Conservation (phyloP, 2,797 vertebrate genomes). For the Ciconia nigra region DNA sequence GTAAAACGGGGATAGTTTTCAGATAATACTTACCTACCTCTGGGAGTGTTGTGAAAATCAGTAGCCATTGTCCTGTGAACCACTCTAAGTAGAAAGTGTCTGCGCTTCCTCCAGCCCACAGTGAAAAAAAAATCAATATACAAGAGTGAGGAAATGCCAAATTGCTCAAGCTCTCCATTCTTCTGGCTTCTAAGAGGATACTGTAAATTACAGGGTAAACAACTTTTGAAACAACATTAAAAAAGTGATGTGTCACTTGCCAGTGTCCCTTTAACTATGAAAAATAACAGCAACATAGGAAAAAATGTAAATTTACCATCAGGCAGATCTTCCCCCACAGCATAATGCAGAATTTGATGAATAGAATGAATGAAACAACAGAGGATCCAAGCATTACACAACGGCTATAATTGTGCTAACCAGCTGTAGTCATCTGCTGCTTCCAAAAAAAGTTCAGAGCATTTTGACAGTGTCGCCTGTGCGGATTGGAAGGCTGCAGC, state of each 20-base stretch:
- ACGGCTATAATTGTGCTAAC: constrained; percentile 64
- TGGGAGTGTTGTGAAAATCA: not conserved
- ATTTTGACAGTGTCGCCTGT: constrained; percentile 50
- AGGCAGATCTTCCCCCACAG: constrained; percentile 24
- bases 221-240: not conserved
- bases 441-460: constrained; percentile 63
- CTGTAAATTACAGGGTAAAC: constrained; percentile 50
- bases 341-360: constrained; percentile 42
- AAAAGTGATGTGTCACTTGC: constrained; percentile 50
- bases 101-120: not conserved
- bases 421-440: constrained; percentile 69
- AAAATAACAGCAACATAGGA: constrained; percentile 37
- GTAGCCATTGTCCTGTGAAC: not conserved
- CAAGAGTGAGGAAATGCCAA: constrained; percentile 1
- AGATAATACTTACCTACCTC: not conserved
- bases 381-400: constrained; percentile 65
- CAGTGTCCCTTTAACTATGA: constrained; percentile 38
- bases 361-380: constrained; percentile 67
- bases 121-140: not conserved
- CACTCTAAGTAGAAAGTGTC: not conserved
- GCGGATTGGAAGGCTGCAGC: constrained; percentile 30
- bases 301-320: constrained; percentile 51
- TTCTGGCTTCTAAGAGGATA: constrained; percentile 33
- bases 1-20: not conserved
- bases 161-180: constrained; percentile 33